These are phyloP conservation scores for Pristionchus fissidentatus DNA, from an alignment of 2,888 invertebrate genomes.

Conservation along the genomic window DNA sequence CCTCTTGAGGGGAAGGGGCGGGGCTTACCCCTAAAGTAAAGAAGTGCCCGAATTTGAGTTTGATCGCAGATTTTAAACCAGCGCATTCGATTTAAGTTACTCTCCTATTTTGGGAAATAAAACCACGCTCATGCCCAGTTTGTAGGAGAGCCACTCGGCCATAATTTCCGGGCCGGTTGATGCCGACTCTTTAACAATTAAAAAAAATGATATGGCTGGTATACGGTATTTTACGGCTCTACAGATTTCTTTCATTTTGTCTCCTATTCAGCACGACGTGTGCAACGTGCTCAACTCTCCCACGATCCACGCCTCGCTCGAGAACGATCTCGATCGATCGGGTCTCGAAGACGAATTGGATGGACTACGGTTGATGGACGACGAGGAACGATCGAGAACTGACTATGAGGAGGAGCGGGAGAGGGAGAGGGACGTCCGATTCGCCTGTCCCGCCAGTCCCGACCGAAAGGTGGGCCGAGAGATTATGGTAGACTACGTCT, in stretches of 20 bases:
- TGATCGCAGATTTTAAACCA: too few species aligned
- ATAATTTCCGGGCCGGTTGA: too few species aligned
- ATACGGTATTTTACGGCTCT: neutral
- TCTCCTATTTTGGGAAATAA: neutral
- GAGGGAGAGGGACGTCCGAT: slow-evolving; percentile 49
- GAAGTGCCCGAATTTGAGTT: too few species aligned
- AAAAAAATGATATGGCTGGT: too few species aligned
- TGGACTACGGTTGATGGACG: neutral
- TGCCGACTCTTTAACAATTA: too few species aligned
- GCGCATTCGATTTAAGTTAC: slow-evolving; percentile 43
- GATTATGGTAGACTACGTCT: too few species aligned
- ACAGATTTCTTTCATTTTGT: neutral
- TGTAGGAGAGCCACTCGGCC: too few species aligned
- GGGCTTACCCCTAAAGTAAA: too few species aligned
- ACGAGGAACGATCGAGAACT: neutral
- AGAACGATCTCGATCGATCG: slow-evolving; percentile 76
- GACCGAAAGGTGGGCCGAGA: neutral
- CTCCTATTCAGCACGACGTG: slow-evolving; percentile 21
- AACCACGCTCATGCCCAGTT: too few species aligned
- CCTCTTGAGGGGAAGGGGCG: too few species aligned
- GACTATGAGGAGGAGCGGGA: slow-evolving; percentile 6
- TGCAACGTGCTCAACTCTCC: slow-evolving; percentile 63
- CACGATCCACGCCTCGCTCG: slow-evolving; percentile 77
- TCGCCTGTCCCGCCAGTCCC: slow-evolving; percentile 57
- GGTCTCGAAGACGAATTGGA: slow-evolving; percentile 41